A percentile compares a stretch with the other conserved stretches of the same genome.
These are phyloP conservation scores for Drosophila yakuba DNA, from an alignment of 1,140 invertebrate species.

Conservation along the genomic window DNA sequence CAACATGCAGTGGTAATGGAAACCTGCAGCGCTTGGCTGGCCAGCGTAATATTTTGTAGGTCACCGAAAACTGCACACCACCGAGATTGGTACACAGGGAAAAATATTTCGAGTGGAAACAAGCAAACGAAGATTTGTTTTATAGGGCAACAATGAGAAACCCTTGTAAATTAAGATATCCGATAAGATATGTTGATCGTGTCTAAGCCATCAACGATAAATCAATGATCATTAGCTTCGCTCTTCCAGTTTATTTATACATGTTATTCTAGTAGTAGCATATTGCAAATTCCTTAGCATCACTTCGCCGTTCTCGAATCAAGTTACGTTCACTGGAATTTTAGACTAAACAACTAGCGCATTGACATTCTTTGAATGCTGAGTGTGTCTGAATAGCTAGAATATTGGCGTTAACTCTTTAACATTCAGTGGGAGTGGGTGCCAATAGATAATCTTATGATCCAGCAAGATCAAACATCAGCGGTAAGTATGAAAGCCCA, in stretches of 20 bases:
- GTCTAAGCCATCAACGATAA: not conserved
- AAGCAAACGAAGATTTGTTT: not conserved
- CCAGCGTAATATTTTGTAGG: constrained; percentile 83
- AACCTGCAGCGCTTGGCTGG: constrained; percentile 81
- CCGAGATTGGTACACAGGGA: constrained; percentile 9
- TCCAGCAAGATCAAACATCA: constrained; percentile 9
- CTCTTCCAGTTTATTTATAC: not conserved
- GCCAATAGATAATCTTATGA: constrained; percentile 15
- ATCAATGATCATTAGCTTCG: not conserved
- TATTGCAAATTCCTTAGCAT: not conserved
- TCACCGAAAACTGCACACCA: constrained; percentile 54
- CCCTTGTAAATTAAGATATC: not conserved
- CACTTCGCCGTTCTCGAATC: not conserved
- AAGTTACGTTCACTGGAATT: not conserved
- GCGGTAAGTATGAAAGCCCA: constrained; percentile 27
- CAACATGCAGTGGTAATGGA: constrained; percentile 76
- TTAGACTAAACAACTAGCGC: not conserved
- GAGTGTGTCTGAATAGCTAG: not conserved
- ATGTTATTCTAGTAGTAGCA: not conserved
- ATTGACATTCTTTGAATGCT: not conserved
- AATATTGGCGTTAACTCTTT: not conserved
- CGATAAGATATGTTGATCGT: not conserved
- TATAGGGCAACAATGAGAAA: no score
- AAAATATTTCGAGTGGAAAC: not conserved
- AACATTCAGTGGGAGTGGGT: constrained; percentile 2